A percentile compares a stretch with the other conserved stretches of the same genome.
Conservation (phyloP, 1,140 invertebrate genomes). For the Cepaea nemoralis region DNA sequence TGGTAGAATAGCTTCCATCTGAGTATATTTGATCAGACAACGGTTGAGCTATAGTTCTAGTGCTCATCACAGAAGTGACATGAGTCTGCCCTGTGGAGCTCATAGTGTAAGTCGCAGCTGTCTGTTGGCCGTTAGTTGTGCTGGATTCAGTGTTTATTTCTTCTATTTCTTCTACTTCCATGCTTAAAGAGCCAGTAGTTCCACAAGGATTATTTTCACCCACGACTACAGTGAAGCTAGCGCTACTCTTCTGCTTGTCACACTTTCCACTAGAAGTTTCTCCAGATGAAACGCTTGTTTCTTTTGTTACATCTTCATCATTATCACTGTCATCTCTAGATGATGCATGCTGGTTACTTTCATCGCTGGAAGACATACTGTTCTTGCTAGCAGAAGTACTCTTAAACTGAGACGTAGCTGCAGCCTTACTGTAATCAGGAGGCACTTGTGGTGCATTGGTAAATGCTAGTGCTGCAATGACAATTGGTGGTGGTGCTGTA, state of each 20-base stretch:
- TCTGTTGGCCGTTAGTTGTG: neutral
- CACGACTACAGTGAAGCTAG: neutral
- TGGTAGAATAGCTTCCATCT: too few relatives aligned
- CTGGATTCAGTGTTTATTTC: neutral
- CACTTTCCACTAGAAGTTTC: neutral
- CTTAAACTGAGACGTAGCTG: neutral
- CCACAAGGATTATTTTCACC: neutral
- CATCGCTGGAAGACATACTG: neutral
- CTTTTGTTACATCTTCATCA: neutral
- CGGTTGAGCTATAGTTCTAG: neutral
- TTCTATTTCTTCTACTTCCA: neutral
- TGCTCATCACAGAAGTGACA: neutral
- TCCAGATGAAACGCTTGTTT: too few relatives aligned
- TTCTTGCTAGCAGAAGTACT: too few relatives aligned
- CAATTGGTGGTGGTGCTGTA: too few relatives aligned
- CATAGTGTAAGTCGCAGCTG: neutral
- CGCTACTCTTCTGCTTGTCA: neutral
- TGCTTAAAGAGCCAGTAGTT: neutral
- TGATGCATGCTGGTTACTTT: neutral
- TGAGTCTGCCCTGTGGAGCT: neutral
- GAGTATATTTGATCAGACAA: neutral
- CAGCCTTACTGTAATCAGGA: neutral
- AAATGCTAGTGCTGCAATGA: too few relatives aligned
- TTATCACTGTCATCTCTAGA: conserved; percentile 8
- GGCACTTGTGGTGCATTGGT: too few relatives aligned